phyloP scores from a whole-genome alignment of 2,797 vertebrate genomes.

The Acrossocheilus wenchowensis region DNA sequence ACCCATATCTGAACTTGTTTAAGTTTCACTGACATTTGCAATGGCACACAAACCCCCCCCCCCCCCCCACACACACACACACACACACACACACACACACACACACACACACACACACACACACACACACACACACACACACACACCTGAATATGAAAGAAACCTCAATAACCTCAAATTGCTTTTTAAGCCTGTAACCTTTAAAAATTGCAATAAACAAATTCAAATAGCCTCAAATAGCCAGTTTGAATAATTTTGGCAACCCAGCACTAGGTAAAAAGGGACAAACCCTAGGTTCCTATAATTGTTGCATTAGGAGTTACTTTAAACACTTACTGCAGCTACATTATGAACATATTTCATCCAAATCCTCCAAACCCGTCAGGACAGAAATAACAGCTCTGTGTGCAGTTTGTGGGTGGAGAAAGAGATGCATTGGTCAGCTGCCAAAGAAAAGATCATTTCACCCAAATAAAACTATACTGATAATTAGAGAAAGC shows the following conservation, averaged over 20 bases:
- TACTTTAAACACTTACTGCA: not conserved
- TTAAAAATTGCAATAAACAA: not conserved
- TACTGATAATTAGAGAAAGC: not conserved
- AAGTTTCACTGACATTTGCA: not conserved
- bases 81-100: no score
- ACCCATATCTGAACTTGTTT: not conserved
- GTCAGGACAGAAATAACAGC: slow-evolving; percentile 10
- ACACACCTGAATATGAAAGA: not conserved
- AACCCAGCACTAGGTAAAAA: not conserved
- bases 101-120: not conserved
- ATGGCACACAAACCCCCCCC: no score
- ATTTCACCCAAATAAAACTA: not conserved
- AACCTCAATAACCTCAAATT: not conserved
- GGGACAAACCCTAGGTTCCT: not conserved
- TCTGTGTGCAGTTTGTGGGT: slow-evolving; percentile 15
- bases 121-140: not conserved
- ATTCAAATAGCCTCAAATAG: not conserved
- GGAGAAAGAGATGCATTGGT: slow-evolving; percentile 24
- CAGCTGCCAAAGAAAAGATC: not conserved
- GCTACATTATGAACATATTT: not conserved
- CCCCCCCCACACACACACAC: no score
- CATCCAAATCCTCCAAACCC: not conserved
- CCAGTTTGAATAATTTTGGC: not conserved
- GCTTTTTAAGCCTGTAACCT: not conserved
- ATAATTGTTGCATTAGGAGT: not conserved